Conservation (phyloP, 2,113 vertebrate species). For the Hyperoodon ampullatus region DNA sequence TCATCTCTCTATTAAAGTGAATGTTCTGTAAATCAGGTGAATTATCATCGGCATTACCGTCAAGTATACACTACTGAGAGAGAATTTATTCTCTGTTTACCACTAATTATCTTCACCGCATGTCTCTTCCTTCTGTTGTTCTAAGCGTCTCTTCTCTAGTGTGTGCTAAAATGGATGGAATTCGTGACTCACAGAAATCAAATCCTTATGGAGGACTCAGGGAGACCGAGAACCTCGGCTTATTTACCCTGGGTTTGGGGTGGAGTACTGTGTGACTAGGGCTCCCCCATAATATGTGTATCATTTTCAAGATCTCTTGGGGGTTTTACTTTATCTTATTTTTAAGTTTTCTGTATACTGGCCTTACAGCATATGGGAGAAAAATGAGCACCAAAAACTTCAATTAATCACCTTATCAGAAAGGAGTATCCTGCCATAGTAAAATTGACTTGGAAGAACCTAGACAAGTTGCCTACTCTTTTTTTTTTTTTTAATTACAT, state of each 20-base stretch:
- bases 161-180: constrained; percentile 59
- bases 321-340: constrained; percentile 22
- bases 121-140: constrained; percentile 72
- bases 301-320: constrained; percentile 59
- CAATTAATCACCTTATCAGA: constrained; percentile 50
- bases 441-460: constrained; percentile 58
- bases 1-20: constrained; percentile 73
- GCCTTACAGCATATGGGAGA: constrained; percentile 41
- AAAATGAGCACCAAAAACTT: constrained; percentile 72
- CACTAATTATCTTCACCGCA: constrained; percentile 75
- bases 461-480: not conserved
- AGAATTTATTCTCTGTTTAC: constrained; percentile 83
- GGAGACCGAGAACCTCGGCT: constrained; percentile 38
- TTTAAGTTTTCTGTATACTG: constrained; percentile 41
- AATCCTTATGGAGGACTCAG: constrained; percentile 31
- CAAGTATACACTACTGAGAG: constrained; percentile 86
- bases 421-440: constrained; percentile 67
- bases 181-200: constrained; percentile 57
- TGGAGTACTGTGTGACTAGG: not conserved
- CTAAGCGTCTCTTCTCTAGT: constrained; percentile 59
- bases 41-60: constrained; percentile 75
- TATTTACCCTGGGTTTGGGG: constrained; percentile 57
- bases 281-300: not conserved
- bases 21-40: constrained; percentile 78
- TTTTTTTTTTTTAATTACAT: not conserved